Evolutionary conservation across 2,888 invertebrate species (phyloP), one percentile per base, ranked within the genome.

Genomic region (Drosophila basisetae): DNA sequence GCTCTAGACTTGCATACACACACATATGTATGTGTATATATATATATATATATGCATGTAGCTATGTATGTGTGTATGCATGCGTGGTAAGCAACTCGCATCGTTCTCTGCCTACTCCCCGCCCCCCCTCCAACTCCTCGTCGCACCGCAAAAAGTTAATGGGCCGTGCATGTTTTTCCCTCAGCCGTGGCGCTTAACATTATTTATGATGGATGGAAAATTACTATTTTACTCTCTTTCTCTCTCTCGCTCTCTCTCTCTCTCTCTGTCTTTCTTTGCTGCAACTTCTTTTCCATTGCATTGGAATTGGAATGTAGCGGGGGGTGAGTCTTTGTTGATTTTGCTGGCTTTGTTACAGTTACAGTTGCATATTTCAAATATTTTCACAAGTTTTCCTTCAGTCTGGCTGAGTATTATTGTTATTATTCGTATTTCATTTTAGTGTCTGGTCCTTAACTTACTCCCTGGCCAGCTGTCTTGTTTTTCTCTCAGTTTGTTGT

Each of bases 171-270:
- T 92, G 92, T 92, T 93, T 92, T 91, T 91, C 91, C 88, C 89
- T 92, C 91, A 92, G 91, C 92, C 91, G 86, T 92, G 93, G 93
- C 93, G 93, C 93, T 93, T 92, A 93, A 91, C 89, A 91, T 91
- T 91, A 92, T 93, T 92, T 92, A 92, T 91, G 92, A 89, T 90
- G 91, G 85, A 89, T 91, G 85, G 75, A 91, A 91, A 91, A 89
- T 90, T 84, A 82, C 82, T 76, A 76, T 86, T 80, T 78, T 72
- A 56, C 64, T 64, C 71, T 72, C 54, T 73, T 63, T 78, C 50
- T 56, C 54, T 60, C 64, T 63, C 49, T 28, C 33, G 50, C 41
- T 47, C 6, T 25, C 56, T 59, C n/a, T 49, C 33, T 61, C 64
- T 54, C 33, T 49, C 33, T 61, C 60, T 56, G 25, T 49, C 30